Conservation (phyloP, 2,113 vertebrate species). For the Colaptes auratus region DNA sequence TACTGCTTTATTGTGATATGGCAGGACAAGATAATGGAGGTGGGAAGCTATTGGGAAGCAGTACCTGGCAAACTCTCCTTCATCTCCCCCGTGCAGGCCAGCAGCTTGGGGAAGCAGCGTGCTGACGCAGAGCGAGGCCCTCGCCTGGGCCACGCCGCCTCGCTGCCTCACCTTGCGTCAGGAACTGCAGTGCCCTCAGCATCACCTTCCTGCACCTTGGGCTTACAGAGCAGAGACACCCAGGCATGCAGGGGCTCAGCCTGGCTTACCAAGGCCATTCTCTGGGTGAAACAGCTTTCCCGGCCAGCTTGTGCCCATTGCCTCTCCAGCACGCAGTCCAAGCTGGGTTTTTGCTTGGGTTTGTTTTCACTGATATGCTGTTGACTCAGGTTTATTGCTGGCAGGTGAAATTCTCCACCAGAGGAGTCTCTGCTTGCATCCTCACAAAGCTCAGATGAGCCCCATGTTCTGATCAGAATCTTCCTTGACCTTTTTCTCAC, state of each 20-base stretch:
- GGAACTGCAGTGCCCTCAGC: constrained; percentile 9
- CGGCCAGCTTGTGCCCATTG: background rate
- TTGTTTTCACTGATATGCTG: accelerated
- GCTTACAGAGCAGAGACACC: constrained; percentile 17
- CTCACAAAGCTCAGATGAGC: background rate
- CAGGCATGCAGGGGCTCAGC: background rate
- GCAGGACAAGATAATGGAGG: background rate
- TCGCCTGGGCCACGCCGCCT: constrained; percentile 28
- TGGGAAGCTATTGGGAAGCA: background rate
- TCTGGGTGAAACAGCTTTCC: background rate
- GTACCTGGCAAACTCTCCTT: background rate
- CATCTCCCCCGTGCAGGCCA: constrained; percentile 24
- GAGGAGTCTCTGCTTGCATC: background rate
- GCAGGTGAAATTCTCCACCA: background rate
- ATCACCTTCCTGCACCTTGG: constrained; percentile 21
- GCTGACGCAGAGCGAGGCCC: constrained; percentile 26
- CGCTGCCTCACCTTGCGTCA: constrained; percentile 41
- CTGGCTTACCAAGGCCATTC: background rate
- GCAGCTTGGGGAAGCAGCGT: constrained; percentile 16
- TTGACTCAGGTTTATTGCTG: background rate
- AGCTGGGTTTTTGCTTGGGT: background rate
- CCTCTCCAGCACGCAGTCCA: background rate
- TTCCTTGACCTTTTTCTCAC: background rate
- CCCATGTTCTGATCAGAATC: background rate
- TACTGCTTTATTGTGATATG: background rate